Conservation (phyloP, 2,888 invertebrate genomes). For the Eustalomyia histrio region DNA sequence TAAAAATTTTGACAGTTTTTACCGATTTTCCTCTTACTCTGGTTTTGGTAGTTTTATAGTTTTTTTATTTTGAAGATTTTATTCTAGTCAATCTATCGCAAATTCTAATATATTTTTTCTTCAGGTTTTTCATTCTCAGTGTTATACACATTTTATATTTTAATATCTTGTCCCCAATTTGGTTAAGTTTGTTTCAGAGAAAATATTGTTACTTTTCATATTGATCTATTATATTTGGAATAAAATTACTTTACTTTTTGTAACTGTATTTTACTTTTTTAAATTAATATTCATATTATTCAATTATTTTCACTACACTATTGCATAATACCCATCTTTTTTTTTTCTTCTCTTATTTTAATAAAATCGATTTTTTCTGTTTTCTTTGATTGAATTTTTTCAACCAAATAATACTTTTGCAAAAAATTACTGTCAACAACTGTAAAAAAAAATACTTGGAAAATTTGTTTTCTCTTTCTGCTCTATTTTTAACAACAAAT, state of each 20-base stretch:
- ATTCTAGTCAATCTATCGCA: no score
- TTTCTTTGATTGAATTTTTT: constrained; percentile 50
- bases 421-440: constrained; percentile 53
- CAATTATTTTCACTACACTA: background rate
- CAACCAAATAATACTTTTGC: constrained; percentile 50
- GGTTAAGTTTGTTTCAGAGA: no score
- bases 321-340: background rate
- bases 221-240: background rate
- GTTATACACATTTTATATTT: no score
- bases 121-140: no score
- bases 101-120: no score
- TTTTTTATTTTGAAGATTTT: no score
- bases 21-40: no score
- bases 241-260: background rate
- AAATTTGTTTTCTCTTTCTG: constrained; percentile 27
- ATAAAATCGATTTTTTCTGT: constrained; percentile 3
- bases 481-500: constrained; percentile 55
- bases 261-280: background rate
- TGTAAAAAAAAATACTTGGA: constrained; percentile 34
- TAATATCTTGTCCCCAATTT: no score
- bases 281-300: constrained; percentile 14
- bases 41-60: no score
- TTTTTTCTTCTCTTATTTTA: constrained; percentile 1
- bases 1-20: no score
- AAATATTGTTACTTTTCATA: background rate